Percentiles rank a stretch among this genome's conserved stretches.
Evolutionary conservation across 2,113 vertebrate genomes (phyloP).

Genomic region (Mustela nigripes): DNA sequence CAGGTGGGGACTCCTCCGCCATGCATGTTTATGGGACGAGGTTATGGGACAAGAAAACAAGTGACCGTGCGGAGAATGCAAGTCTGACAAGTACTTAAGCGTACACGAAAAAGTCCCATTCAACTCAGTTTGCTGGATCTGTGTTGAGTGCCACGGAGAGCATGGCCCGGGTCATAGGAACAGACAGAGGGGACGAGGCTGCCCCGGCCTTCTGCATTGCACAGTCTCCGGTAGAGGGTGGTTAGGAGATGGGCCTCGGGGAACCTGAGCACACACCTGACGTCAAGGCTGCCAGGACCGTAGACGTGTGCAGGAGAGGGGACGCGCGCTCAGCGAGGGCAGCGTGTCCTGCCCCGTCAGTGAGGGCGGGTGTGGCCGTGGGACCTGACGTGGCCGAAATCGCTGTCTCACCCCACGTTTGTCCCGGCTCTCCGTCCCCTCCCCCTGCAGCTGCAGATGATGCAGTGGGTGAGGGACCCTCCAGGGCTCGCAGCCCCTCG

Average conservation of each 20-base stretch:
- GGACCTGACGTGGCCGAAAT: no score
- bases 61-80: background rate
- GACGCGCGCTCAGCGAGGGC: background rate
- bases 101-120: background rate
- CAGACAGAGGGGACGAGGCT: background rate
- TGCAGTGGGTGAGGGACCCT: no score
- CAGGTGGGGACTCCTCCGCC: no score
- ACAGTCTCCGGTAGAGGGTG: background rate
- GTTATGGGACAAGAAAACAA: no score
- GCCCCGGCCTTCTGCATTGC: no score
- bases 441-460: background rate
- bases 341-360: background rate
- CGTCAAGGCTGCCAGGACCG: background rate
- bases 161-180: background rate
- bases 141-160: no score
- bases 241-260: background rate
- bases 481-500: rapidly evolving
- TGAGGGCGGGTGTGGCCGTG: background rate
- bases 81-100: background rate
- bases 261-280: background rate
- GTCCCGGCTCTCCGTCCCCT: background rate
- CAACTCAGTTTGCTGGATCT: background rate
- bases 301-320: background rate
- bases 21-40: no score
- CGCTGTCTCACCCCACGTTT: background rate